Conservation (phyloP, 2,113 vertebrate genomes). For the Gallinago jamesoni region DNA sequence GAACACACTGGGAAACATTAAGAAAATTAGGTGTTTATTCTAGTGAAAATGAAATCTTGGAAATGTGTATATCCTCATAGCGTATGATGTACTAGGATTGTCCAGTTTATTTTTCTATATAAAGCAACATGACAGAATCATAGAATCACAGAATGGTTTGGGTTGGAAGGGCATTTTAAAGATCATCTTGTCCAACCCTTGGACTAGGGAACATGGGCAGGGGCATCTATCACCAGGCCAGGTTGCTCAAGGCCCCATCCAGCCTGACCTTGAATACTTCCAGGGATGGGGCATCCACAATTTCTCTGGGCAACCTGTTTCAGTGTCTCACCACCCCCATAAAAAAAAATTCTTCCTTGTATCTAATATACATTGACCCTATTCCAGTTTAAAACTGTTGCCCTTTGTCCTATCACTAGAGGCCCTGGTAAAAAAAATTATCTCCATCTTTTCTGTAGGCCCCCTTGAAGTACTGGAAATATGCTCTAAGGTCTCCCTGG, state of each 20-base stretch:
- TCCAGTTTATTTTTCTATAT: background rate
- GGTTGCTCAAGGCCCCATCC: background rate
- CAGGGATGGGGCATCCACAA: rapidly evolving
- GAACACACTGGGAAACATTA: background rate
- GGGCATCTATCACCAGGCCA: background rate
- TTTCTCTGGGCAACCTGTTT: background rate
- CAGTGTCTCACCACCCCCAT: background rate
- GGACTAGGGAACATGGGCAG: background rate
- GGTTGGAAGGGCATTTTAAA: background rate
- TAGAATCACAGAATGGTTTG: background rate
- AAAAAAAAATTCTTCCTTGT: background rate
- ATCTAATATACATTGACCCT: background rate
- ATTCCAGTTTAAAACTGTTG: background rate
- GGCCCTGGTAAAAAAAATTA: background rate
- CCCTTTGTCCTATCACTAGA: background rate
- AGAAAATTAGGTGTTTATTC: background rate
- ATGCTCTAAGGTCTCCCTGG: rapidly evolving
- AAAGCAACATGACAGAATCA: background rate
- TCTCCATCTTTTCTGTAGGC: background rate
- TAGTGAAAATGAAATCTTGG: background rate
- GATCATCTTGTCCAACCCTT: background rate
- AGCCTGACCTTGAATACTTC: background rate
- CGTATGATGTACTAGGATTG: background rate
- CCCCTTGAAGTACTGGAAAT: background rate
- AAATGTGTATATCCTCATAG: background rate